These are phyloP conservation scores for Willisornis vidua DNA, from an alignment of 2,113 vertebrate species.

Conservation along the genomic window DNA sequence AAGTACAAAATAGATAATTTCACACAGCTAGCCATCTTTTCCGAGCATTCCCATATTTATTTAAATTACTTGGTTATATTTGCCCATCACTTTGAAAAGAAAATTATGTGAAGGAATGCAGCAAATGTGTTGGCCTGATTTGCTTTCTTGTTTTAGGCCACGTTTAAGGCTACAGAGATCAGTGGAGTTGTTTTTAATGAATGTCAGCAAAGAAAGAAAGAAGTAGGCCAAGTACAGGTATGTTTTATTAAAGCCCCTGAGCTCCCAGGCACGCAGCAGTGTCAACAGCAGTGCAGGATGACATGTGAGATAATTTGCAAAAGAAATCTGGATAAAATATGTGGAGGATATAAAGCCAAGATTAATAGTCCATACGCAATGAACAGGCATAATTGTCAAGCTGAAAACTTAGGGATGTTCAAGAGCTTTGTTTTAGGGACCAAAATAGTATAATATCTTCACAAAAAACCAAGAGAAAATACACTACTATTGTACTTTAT, in stretches of 20 bases:
- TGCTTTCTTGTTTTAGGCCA: background rate
- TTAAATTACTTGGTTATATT: background rate
- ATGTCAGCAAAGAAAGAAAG: background rate
- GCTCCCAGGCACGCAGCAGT: background rate
- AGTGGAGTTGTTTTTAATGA: background rate
- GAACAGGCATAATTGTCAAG: background rate
- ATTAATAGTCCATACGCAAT: background rate
- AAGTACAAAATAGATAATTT: background rate
- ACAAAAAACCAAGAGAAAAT: background rate
- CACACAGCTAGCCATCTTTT: background rate
- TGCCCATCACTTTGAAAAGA: background rate
- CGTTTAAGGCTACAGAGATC: background rate
- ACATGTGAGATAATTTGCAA: background rate
- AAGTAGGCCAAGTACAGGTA: slow-evolving; percentile 20
- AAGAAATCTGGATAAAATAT: background rate
- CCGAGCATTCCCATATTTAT: background rate
- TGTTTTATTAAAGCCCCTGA: slow-evolving; percentile 32
- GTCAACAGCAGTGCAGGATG: background rate
- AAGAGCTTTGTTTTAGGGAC: background rate
- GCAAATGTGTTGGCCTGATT: background rate
- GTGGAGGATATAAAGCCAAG: background rate
- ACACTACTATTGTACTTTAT: background rate
- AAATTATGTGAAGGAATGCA: background rate
- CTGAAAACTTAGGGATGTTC: background rate
- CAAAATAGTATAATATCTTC: background rate